Base-by-base conservation (phyloP, 2,797 vertebrate genomes). In the Oryzias dopingdopingensis region DNA sequence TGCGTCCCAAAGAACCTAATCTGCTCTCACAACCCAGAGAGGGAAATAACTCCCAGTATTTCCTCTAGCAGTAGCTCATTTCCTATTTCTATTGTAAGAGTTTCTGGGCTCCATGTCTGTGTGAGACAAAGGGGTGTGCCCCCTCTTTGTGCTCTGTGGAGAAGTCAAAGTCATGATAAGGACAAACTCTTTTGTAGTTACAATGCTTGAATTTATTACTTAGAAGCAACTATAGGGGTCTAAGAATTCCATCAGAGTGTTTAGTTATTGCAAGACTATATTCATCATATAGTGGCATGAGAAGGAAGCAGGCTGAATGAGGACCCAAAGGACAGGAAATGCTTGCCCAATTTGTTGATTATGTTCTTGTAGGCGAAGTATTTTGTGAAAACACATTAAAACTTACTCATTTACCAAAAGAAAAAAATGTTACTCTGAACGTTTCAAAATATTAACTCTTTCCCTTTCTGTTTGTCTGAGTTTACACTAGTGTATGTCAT, bases 31-130 rank as follows among this genome's bases (percentile, higher is more conserved):
- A 23, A 67, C 63, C 56, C 14, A 4, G 56, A 71, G 54, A 77
- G 69, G 77, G 77, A 84, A 87, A 84, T 44, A 17, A 59, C 52
- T 49, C 70, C 56, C 64, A 79, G 67, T 74, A 79, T 86, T 90
- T 91, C 89, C 90, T 88, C 62, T 76, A 79, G 74, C 81, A 74
- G 78, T 84, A 85, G 75, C 79, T n/a, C n/a, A 48, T 67, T 88
- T 92, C 89, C 89, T 85, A 79, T 83, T 80, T 80, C 80, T 79
- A 77, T 90, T 89, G 72, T 65, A 61, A 80, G 63, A 52, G 59
- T 58, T 52, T 42, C 70, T 70, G 22, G 51, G 17, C 24, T 74
- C 44, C 62, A 44, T 64, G 53, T 73, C 40, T 65, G 60, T 74
- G 52, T 52, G 43, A 62, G 20, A 59, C 69, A 72, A 66, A 81